These are phyloP conservation scores for Sepiola atlantica DNA, from an alignment of 2,888 invertebrate genomes.

Conservation along the genomic window DNA sequence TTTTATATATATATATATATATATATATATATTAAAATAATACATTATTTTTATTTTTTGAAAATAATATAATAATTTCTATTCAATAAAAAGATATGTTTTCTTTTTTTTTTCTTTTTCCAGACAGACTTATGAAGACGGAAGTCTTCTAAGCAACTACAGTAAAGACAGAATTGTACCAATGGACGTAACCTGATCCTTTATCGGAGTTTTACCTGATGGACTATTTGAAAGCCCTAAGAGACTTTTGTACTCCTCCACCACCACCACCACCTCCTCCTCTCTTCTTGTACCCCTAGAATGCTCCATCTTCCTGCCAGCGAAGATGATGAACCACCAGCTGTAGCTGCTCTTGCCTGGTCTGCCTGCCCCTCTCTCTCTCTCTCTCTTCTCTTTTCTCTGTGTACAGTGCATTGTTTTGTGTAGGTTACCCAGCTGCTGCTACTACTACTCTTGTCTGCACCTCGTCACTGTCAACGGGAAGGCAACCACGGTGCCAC, in stretches of 20 bases:
- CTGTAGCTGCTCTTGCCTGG: conserved; percentile 47
- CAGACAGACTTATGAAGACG: conserved; percentile 68
- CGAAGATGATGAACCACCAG: conserved; percentile 41
- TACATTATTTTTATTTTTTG: background rate
- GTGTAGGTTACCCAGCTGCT: conserved; percentile 47
- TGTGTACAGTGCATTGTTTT: conserved; percentile 48
- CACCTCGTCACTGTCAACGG: conserved; percentile 40
- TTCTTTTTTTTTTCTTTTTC: conserved; percentile 49
- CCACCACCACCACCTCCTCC: background rate
- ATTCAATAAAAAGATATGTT: background rate
- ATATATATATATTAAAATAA: conserved; percentile 36
- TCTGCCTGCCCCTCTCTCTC: conserved; percentile 8
- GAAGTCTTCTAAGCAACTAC: conserved; percentile 57
- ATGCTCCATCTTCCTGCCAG: conserved; percentile 47
- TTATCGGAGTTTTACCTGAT: background rate
- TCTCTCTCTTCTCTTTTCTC: background rate
- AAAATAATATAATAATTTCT: background rate
- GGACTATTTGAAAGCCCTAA: conserved; percentile 41
- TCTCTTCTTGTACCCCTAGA: conserved; percentile 37
- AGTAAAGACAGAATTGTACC: conserved; percentile 64
- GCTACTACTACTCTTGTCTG: conserved; percentile 45
- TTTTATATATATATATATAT: no score
- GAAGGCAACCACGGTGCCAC: background rate
- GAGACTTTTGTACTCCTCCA: conserved; percentile 41
- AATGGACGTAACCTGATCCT: conserved; percentile 69